Percentiles rank a stretch among this genome's conserved stretches.
These are phyloP conservation scores for Phoenicopterus ruber DNA, from an alignment of 2,113 vertebrate species.

Conservation along the genomic window DNA sequence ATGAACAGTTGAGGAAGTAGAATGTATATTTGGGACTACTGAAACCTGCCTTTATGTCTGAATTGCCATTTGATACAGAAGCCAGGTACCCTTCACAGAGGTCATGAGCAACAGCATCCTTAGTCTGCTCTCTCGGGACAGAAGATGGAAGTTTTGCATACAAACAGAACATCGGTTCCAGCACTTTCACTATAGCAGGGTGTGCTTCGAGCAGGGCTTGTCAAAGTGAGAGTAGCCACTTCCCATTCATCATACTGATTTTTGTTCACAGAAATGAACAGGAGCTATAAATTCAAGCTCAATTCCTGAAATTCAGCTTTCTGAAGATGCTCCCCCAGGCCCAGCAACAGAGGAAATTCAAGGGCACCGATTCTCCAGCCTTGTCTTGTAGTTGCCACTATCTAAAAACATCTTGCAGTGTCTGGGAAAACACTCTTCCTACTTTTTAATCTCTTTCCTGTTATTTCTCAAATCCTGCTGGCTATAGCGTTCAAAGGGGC, in stretches of 20 bases:
- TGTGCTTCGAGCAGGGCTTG: neutral
- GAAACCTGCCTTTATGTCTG: neutral
- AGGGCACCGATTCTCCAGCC: neutral
- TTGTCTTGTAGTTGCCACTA: neutral
- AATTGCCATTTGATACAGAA: neutral
- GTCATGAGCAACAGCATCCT: neutral
- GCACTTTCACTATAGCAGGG: neutral
- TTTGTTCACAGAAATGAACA: neutral
- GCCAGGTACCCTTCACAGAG: neutral
- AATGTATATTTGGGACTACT: neutral
- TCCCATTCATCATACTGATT: neutral
- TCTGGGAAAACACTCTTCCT: neutral
- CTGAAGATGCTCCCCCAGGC: fast-evolving
- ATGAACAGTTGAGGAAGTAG: neutral
- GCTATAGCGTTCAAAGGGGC: neutral
- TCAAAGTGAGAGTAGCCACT: neutral
- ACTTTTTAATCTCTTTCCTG: neutral
- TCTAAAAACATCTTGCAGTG: neutral
- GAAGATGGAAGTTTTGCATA: neutral
- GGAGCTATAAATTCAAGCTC: neutral
- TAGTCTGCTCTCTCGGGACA: neutral
- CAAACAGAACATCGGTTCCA: neutral
- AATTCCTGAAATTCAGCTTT: neutral
- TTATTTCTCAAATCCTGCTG: neutral
- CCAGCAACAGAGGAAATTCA: neutral